Conservation (phyloP, 1,140 invertebrate genomes). For the Nixonia krombeini region DNA sequence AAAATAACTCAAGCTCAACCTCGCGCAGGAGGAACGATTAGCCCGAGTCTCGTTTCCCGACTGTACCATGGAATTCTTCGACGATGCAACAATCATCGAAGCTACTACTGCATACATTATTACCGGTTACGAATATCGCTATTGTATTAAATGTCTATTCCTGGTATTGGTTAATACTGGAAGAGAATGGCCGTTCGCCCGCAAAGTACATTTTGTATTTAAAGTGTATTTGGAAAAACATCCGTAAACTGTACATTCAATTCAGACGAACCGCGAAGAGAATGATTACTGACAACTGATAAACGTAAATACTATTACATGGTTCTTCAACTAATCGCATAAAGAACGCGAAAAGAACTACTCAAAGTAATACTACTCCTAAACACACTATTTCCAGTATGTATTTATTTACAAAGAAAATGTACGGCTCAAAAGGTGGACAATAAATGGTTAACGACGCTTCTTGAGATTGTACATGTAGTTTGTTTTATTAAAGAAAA, state of each 20-base stretch:
- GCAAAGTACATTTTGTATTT: conserved; percentile 14
- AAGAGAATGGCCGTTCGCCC: conserved; percentile 3
- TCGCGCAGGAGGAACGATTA: conserved; percentile 9
- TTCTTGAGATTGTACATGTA: too few relatives aligned
- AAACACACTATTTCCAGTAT: too few relatives aligned
- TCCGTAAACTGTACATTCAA: conserved; percentile 21
- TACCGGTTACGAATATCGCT: conserved; percentile 16
- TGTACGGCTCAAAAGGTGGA: too few relatives aligned
- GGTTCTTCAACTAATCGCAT: background rate
- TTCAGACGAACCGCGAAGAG: conserved; percentile 18
- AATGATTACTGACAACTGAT: conserved; percentile 21
- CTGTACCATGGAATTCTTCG: background rate
- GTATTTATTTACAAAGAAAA: too few relatives aligned
- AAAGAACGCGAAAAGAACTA: conserved; percentile 8
- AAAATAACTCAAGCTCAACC: conserved; percentile 30
- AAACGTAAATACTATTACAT: conserved; percentile 11
- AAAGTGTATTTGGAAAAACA: conserved; percentile 16
- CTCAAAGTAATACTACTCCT: too few relatives aligned
- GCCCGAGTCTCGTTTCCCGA: conserved; percentile 9
- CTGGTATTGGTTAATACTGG: too few relatives aligned
- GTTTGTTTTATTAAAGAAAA: too few relatives aligned
- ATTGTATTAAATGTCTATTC: too few relatives aligned
- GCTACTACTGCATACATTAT: conserved; percentile 32
- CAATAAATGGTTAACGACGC: too few relatives aligned
- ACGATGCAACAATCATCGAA: conserved; percentile 15